Conservation (phyloP, 2,113 vertebrate species). For the Microcebus griseorufus region DNA sequence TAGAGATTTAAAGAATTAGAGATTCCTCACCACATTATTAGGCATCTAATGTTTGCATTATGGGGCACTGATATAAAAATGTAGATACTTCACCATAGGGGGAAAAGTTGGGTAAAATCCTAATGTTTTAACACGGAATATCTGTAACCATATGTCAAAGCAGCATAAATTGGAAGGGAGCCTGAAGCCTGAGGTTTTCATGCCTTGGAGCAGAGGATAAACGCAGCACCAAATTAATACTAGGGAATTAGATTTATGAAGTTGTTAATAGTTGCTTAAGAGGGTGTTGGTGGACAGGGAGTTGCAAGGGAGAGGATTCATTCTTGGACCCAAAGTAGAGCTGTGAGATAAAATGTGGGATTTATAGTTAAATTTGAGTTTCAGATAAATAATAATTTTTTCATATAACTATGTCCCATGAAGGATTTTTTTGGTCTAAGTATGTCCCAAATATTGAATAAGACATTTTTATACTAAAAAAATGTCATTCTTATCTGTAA, state of each 20-base stretch:
- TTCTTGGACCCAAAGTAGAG: not conserved
- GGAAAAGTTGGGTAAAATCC: not conserved
- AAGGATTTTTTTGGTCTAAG: not conserved
- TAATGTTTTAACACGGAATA: not conserved
- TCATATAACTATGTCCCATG: not conserved
- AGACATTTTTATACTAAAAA: not conserved
- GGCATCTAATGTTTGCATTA: not conserved
- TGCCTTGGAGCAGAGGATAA: not conserved
- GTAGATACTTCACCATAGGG: not conserved
- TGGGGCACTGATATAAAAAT: not conserved
- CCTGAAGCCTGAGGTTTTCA: not conserved
- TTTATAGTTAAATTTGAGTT: not conserved
- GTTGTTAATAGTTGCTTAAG: not conserved
- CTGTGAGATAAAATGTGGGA: not conserved
- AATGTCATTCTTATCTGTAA: not conserved
- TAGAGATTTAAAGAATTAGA: not conserved
- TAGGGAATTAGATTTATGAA: conserved; percentile 25
- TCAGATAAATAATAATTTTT: conserved; percentile 21
- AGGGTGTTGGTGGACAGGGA: not conserved
- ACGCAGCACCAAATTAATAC: not conserved
- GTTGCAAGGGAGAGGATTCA: not conserved
- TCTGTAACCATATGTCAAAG: not conserved
- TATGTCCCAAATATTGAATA: not conserved
- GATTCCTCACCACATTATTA: not conserved
- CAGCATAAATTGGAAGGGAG: not conserved